Base-by-base conservation (phyloP, 2,797 vertebrate genomes). In the Paratrypauchen microcephalus region DNA sequence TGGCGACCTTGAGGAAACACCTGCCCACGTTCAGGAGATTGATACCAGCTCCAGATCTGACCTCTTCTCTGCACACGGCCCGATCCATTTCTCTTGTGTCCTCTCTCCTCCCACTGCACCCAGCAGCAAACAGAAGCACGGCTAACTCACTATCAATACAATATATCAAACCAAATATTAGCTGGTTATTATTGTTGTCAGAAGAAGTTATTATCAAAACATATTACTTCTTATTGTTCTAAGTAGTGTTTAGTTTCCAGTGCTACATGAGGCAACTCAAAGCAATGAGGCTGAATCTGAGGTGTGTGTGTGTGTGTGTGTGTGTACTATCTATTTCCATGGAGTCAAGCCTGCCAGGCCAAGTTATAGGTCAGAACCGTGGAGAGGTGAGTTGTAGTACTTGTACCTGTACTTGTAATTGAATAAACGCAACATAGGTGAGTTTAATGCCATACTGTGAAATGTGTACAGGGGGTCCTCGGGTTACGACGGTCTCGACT, bases 1-100 rank as follows among this genome's bases (percentile, higher is more conserved):
- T 72, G 70, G 2, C 52, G 78, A 90, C 91, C 89, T 92, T 92
- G 90, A 86, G 66, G 68, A 76, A 75, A 79, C 82, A 85, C 79
- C 81, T 82, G 76, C 45, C 66, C 86, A 71, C 76, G 77, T 81
- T 71, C 70, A 74, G 59, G 66, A 87, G 89, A 92, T 87, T 87
- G 83, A 91, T 90, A 79, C 77, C 70, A 71, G 48, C 76, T 82
- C 80, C 74, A 75, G 76, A 80, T 86, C 77, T 77, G 66, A 82
- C 78, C 79, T 67, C 75, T 71, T 72, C 9, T 23, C 70, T 74
- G 70, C 70, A 71, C 60, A 69, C 55, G 30, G 61, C 74, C 70
- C 75, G 73, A 62, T 82, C 72, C 68, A 80, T 82, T 75, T 73
- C 68, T 58, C 73, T 54, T 24, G 58, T 77, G 62, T 76, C 69